Conservation (phyloP, 92 coral and sea anemone genomes). For the Epizoanthus fatuus region DNA sequence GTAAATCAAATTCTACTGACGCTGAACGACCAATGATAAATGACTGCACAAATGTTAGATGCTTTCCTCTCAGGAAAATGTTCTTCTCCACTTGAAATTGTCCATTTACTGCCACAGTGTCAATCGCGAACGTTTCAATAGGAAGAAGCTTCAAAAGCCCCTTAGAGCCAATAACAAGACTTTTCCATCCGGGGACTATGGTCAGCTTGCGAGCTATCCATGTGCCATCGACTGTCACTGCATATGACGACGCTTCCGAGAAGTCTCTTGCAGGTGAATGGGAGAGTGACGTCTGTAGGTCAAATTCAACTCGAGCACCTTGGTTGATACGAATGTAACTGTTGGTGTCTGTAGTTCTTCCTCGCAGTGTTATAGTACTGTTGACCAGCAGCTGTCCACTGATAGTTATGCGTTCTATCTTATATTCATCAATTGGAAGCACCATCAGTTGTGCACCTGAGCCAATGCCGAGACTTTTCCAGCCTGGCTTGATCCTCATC, state of each 20-base stretch:
- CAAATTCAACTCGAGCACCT: conserved; percentile 41
- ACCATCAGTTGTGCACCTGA: conserved; percentile 30
- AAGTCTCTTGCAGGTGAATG: conserved; percentile 28
- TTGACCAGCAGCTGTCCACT: conserved; percentile 40
- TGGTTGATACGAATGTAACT: conserved; percentile 17
- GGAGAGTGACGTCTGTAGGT: conserved; percentile 21
- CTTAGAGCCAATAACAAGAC: conserved; percentile 36
- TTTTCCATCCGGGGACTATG: conserved; percentile 45
- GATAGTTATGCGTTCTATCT: conserved; percentile 34
- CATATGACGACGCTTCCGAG: conserved; percentile 27
- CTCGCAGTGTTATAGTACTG: conserved; percentile 31
- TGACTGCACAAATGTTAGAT: conserved; percentile 14
- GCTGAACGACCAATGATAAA: conserved; percentile 32
- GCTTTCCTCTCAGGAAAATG: conserved; percentile 35
- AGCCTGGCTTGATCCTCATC: conserved; percentile 81
- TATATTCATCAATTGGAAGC: conserved; percentile 34
- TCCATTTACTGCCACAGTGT: conserved; percentile 46
- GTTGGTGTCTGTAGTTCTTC: conserved; percentile 24
- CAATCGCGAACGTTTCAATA: conserved; percentile 20
- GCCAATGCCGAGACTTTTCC: conserved; percentile 41
- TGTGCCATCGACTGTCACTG: conserved; percentile 48
- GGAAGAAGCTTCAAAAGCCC: conserved; percentile 39
- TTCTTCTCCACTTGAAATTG: conserved; percentile 49
- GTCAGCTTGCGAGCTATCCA: conserved; percentile 36
- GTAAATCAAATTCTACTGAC: conserved; percentile 34